Percentiles rank a stretch among this genome's conserved stretches.
Conservation (phyloP, 2,797 vertebrate species). For the Chaetodon trifasciatus region DNA sequence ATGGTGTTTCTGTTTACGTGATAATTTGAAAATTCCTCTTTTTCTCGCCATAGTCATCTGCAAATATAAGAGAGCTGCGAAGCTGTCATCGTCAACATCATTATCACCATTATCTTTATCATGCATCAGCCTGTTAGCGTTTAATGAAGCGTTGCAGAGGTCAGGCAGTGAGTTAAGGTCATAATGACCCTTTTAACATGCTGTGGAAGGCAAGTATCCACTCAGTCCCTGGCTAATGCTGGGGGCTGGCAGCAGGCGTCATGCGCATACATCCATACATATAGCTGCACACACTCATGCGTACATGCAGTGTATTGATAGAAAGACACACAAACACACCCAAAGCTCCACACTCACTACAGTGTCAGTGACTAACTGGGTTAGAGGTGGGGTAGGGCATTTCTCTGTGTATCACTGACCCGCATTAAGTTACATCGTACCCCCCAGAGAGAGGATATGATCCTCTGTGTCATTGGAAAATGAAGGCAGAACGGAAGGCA, state of each 20-base stretch:
- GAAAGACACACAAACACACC: conserved; percentile 14
- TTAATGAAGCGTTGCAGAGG: conserved; percentile 32
- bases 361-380: conserved; percentile 60
- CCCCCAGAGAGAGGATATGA: conserved; percentile 67
- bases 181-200: conserved; percentile 50
- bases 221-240: conserved; percentile 34
- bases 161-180: conserved; percentile 51
- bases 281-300: conserved; percentile 18
- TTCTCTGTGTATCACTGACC: conserved; percentile 69
- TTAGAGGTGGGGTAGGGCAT: conserved; percentile 59
- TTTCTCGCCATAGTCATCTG: neutral
- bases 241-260: conserved; percentile 11
- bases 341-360: conserved; percentile 20
- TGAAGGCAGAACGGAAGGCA: conserved; percentile 60
- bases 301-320: conserved; percentile 22
- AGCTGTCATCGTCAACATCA: conserved; percentile 17
- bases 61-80: conserved; percentile 5
- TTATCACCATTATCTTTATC: conserved; percentile 13
- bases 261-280: neutral
- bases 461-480: conserved; percentile 66
- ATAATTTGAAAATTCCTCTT: conserved; percentile 3
- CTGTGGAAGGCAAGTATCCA: conserved; percentile 19
- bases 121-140: conserved; percentile 23
- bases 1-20: conserved; percentile 26
- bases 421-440: conserved; percentile 64